phyloP scores from a whole-genome alignment of 2,888 invertebrate species.

The Aricia artaxerxes region DNA sequence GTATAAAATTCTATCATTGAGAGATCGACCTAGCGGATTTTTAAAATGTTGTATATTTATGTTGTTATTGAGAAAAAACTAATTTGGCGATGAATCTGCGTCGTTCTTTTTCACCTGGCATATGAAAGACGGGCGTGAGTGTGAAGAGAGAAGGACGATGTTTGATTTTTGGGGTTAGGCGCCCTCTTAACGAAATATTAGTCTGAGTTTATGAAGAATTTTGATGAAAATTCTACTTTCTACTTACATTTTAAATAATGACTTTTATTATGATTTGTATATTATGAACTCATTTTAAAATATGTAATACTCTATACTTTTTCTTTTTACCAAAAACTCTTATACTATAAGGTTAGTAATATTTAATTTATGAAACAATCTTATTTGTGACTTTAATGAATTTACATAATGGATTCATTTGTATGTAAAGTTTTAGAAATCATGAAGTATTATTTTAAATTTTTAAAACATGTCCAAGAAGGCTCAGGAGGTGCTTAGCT shows the following conservation, averaged over 20 bases:
- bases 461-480: not conserved
- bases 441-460: not conserved
- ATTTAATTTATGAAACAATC: not conserved
- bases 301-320: not conserved
- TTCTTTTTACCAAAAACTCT: constrained; percentile 4
- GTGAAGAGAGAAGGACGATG: too few relatives aligned
- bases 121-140: too few relatives aligned
- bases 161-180: too few relatives aligned
- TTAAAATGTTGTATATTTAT: too few relatives aligned
- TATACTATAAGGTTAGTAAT: not conserved
- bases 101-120: too few relatives aligned
- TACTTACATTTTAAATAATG: not conserved
- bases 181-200: not conserved
- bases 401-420: not conserved
- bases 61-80: too few relatives aligned
- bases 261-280: not conserved
- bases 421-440: not conserved
- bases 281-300: not conserved
- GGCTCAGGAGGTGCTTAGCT: constrained; percentile 13
- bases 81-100: too few relatives aligned
- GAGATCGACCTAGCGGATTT: too few relatives aligned
- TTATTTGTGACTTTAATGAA: not conserved
- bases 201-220: not conserved
- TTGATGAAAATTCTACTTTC: not conserved
- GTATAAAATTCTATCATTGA: too few relatives aligned